Conservation (phyloP, 35 echinoderm and acorn worm genomes). For the Strongylocentrotus purpuratus region DNA sequence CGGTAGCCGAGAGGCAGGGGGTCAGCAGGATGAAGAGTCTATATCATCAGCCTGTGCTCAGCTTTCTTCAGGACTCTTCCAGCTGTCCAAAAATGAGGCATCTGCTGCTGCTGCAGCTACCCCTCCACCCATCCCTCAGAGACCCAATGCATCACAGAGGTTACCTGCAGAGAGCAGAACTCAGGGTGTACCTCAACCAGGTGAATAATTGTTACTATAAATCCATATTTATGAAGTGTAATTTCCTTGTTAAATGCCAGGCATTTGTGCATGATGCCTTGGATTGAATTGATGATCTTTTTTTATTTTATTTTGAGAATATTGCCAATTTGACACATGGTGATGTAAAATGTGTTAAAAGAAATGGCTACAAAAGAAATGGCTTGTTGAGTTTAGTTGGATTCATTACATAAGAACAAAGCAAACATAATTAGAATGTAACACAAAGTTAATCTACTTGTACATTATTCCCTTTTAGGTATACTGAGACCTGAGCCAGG, state of each 20-base stretch:
- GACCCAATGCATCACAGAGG: background rate
- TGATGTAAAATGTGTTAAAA: no score
- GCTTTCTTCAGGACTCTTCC: slow-evolving; percentile 56
- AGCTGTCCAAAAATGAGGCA: slow-evolving; percentile 43
- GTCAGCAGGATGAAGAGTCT: background rate
- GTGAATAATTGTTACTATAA: background rate
- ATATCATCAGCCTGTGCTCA: slow-evolving; percentile 64
- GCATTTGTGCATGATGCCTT: no score
- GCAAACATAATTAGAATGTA: no score
- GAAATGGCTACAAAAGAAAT: no score
- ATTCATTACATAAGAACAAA: no score
- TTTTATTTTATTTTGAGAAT: no score
- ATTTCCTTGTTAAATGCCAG: no score
- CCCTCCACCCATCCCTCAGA: slow-evolving; percentile 32
- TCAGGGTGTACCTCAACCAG: background rate
- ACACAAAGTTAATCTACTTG: no score
- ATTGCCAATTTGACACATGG: no score
- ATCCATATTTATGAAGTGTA: no score
- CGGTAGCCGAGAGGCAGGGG: background rate
- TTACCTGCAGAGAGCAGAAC: background rate
- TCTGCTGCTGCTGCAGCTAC: background rate
- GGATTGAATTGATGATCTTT: no score
- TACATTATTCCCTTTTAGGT: background rate
- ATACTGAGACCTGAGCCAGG: slow-evolving; percentile 56
- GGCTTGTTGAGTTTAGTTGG: no score